Percentiles rank a stretch among this genome's conserved stretches.
phyloP scores from a whole-genome alignment of 2,797 vertebrate species.

The Acrossocheilus fasciatus region DNA sequence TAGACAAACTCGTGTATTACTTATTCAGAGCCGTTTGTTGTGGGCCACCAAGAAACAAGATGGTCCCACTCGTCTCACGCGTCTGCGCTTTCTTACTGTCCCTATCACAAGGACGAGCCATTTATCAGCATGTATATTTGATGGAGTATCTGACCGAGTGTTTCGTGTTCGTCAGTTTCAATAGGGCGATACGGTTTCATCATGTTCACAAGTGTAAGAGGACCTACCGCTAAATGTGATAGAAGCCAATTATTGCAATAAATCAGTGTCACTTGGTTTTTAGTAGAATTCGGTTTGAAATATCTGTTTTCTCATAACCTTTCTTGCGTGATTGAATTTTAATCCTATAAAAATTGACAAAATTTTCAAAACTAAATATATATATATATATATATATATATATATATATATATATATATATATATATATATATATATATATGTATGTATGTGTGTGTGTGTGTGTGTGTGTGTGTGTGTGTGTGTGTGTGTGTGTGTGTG shows the following conservation, averaged over 20 bases:
- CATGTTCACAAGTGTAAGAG: background rate
- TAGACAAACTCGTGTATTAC: slow-evolving; percentile 84
- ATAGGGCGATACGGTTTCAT: slow-evolving; percentile 13
- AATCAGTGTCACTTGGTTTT: slow-evolving; percentile 8
- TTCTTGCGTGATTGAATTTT: background rate
- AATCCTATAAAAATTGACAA: background rate
- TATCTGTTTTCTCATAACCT: background rate
- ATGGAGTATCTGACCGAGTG: slow-evolving; percentile 15
- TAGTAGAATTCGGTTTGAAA: background rate
- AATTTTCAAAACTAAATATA: background rate
- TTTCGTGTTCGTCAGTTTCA: background rate
- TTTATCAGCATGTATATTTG: slow-evolving; percentile 46
- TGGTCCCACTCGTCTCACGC: slow-evolving; percentile 61
- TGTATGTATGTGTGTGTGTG: too few species aligned
- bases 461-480: too few species aligned
- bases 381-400: too few species aligned
- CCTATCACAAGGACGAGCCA: slow-evolving; percentile 32
- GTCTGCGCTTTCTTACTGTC: background rate
- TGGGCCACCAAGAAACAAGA: slow-evolving; percentile 69
- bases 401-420: too few species aligned
- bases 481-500: too few species aligned
- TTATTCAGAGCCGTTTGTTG: slow-evolving; percentile 84
- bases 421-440: too few species aligned
- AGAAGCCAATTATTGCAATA: slow-evolving; percentile 6
- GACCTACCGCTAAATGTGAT: background rate